Conservation (phyloP, 2,797 vertebrate species). For the Ctenochaetus hawaiiensis region DNA sequence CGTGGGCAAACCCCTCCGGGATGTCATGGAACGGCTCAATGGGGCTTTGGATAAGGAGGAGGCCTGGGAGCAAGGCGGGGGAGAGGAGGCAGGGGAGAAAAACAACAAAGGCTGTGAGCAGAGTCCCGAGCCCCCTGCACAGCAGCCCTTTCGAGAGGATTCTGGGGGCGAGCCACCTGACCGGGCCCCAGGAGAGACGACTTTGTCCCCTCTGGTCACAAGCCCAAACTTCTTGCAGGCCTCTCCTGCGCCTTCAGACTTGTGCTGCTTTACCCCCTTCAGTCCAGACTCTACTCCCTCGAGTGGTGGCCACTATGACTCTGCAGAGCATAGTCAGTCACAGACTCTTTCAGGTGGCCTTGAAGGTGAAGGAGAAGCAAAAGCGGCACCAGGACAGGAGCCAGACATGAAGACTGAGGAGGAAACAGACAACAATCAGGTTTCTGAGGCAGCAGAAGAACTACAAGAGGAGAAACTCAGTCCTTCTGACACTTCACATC, state of each 20-base stretch:
- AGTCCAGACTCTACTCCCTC: constrained; percentile 92
- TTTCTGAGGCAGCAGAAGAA: constrained; percentile 68
- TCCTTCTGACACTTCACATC: constrained; percentile 87
- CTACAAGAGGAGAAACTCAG: constrained; percentile 80
- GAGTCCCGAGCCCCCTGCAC: constrained; percentile 75
- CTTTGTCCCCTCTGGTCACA: constrained; percentile 42
- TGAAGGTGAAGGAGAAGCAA: constrained; percentile 87
- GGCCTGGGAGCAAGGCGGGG: constrained; percentile 69
- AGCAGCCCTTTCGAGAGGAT: constrained; percentile 94
- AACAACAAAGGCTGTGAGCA: neutral
- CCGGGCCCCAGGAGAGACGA: constrained; percentile 71
- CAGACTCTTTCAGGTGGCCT: constrained; percentile 91
- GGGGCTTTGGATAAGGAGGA: constrained; percentile 85
- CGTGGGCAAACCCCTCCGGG: constrained; percentile 90
- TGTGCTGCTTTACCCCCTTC: constrained; percentile 93
- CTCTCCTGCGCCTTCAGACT: constrained; percentile 88
- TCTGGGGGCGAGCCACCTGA: constrained; percentile 88
- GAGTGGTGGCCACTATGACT: constrained; percentile 95
- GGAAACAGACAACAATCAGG: constrained; percentile 20
- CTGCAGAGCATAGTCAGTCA: constrained; percentile 93
- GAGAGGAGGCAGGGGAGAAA: constrained; percentile 46
- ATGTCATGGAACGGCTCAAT: constrained; percentile 91
- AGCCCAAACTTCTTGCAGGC: constrained; percentile 82
- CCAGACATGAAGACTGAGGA: constrained; percentile 48
- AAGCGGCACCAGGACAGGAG: constrained; percentile 68